Conservation (phyloP, 2,113 vertebrate species). For the Calidris pygmaea region DNA sequence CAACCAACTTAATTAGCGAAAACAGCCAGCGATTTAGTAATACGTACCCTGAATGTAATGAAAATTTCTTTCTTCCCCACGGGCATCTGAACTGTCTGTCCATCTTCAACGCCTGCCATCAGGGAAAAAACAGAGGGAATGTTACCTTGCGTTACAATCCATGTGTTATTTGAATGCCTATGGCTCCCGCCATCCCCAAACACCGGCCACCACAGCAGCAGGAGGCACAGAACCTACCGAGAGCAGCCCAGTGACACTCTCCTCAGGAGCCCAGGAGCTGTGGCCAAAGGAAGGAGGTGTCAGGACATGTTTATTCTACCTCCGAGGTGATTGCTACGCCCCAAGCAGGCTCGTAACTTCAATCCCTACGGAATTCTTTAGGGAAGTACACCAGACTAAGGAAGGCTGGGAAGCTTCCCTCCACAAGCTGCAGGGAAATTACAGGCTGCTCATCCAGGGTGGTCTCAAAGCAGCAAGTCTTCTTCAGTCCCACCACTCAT, state of each 20-base stretch:
- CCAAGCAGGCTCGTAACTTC: background rate
- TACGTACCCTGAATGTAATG: conserved; percentile 89
- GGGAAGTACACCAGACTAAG: background rate
- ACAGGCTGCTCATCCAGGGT: background rate
- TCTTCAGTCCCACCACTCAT: background rate
- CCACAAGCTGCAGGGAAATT: background rate
- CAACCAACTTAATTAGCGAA: background rate
- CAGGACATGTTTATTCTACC: background rate
- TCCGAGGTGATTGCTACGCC: background rate
- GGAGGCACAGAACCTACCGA: background rate
- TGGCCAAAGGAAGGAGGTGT: background rate
- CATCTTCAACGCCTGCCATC: conserved; percentile 89
- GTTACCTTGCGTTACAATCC: background rate
- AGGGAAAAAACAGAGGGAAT: background rate
- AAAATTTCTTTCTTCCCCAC: conserved; percentile 96
- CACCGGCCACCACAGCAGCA: background rate
- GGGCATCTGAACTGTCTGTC: conserved; percentile 96
- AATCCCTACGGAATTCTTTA: background rate
- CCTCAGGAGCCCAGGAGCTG: background rate
- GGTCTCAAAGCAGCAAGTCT: background rate
- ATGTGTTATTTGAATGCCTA: rapidly evolving
- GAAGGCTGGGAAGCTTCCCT: background rate
- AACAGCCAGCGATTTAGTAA: rapidly evolving
- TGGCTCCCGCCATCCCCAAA: background rate
- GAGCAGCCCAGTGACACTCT: background rate